These are phyloP conservation scores for Leuciscus waleckii DNA, from an alignment of 2,797 vertebrate genomes.

Conservation along the genomic window DNA sequence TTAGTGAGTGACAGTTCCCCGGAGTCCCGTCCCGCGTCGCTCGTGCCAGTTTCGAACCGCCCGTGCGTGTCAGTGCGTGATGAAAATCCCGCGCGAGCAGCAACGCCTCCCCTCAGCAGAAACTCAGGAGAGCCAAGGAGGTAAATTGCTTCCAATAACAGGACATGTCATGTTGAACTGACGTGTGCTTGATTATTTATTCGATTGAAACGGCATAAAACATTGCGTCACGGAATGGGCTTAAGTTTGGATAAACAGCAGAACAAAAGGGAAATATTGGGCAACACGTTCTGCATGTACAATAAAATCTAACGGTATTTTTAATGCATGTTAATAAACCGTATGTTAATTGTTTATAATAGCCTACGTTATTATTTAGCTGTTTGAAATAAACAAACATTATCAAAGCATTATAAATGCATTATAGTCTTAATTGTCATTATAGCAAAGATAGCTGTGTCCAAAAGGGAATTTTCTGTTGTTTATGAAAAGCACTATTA, in stretches of 20 bases:
- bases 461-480: neutral
- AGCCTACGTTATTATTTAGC: neutral
- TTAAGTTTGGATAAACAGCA: neutral
- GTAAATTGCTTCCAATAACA: neutral
- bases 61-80: slow-evolving; percentile 8
- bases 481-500: neutral
- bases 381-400: neutral
- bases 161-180: neutral
- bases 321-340: neutral
- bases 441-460: neutral
- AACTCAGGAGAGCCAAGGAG: neutral
- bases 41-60: slow-evolving; percentile 18
- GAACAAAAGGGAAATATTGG: neutral
- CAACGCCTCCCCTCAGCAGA: slow-evolving; percentile 26
- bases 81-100: slow-evolving; percentile 28
- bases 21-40: neutral
- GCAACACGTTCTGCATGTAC: neutral
- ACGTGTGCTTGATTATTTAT: neutral
- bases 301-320: neutral
- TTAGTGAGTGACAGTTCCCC: neutral
- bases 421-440: neutral
- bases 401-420: neutral
- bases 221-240: neutral
- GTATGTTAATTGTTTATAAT: neutral
- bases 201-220: neutral